phyloP scores from a whole-genome alignment of 2,113 vertebrate species.

The Sinocyclocheilus grahami region DNA sequence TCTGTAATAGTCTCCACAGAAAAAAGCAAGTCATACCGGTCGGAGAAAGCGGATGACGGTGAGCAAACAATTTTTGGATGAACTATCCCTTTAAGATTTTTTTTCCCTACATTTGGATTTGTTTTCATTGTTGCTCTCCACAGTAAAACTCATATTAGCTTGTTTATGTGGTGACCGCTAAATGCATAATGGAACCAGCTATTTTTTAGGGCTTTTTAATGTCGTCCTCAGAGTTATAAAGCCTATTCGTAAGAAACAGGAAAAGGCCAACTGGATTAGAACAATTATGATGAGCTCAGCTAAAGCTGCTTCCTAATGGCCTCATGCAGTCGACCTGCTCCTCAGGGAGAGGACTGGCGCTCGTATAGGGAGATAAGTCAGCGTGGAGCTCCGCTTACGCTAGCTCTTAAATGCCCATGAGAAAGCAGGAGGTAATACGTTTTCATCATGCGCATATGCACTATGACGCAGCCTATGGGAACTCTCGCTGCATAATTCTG shows the following conservation, averaged over 20 bases:
- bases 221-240: constrained; percentile 40
- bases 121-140: constrained; percentile 38
- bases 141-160: constrained; percentile 51
- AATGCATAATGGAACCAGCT: constrained; percentile 47
- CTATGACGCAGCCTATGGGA: constrained; percentile 27
- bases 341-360: constrained; percentile 1
- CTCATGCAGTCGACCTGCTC: constrained; percentile 44
- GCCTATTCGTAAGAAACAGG: constrained; percentile 53
- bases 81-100: not conserved
- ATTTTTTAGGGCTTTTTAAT: constrained; percentile 61
- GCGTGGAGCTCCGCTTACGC: constrained; percentile 40
- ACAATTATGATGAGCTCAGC: constrained; percentile 59
- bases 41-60: not conserved
- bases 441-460: constrained; percentile 43
- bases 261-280: constrained; percentile 59
- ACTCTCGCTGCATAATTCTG: constrained; percentile 6
- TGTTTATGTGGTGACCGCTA: constrained; percentile 56
- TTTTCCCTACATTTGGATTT: constrained; percentile 17
- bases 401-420: constrained; percentile 41
- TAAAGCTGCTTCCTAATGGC: constrained; percentile 56
- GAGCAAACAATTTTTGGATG: not conserved
- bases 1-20: not conserved
- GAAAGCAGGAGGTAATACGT: constrained; percentile 52
- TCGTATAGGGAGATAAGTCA: constrained; percentile 47
- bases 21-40: not conserved